Evolutionary conservation across 2,797 vertebrate species (phyloP), one percentile per base, ranked within the genome.

Genomic region (Erpetoichthys calabaricus): DNA sequence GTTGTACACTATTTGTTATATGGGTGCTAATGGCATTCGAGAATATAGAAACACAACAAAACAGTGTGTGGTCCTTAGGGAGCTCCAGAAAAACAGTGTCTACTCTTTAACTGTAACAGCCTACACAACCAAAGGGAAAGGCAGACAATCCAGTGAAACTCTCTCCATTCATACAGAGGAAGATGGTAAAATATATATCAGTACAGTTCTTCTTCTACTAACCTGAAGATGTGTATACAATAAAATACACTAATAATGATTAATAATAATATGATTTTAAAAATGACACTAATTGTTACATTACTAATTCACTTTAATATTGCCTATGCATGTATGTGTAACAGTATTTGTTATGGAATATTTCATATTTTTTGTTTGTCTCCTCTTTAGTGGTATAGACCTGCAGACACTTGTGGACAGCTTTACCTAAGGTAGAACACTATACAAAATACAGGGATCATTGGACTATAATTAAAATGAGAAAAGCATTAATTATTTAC

Each of bases 151-250:
- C 45, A 62, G 57, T 65, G 59, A 55, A 42, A 44, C 53, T 9
- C 54, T 65, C 6, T 57, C 62, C 56, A 55, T 65, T 59, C 56
- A 60, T 53, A 62, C 63, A 62, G 63, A 56, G 42, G 56, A 65
- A 65, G 63, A 65, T 65, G 60, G 63, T 59, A 62, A 62, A 7
- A 7, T 49, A 7, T n/a, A 49, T 49, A n/a, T 49, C 7, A 49
- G n/a, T 49, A n/a, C 47, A 49, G 47, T 49, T 49, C 47, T 7
- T 49, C 1, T 49, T n/a, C 47, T n/a, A 49, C 4, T 7, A 49
- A 49, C 47, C 47, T 49, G 47, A n/a, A n/a, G n/a, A 50, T 50
- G 47, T 49, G 47, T 7, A 49, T 7, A 49, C 47, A 49, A 49
- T 49, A 49, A 49, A 4, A n/a, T 49, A 50, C 7, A 50, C 47